These are phyloP conservation scores for Caenorhabditis afra DNA, from an alignment of 2,888 invertebrate genomes.

Conservation along the genomic window DNA sequence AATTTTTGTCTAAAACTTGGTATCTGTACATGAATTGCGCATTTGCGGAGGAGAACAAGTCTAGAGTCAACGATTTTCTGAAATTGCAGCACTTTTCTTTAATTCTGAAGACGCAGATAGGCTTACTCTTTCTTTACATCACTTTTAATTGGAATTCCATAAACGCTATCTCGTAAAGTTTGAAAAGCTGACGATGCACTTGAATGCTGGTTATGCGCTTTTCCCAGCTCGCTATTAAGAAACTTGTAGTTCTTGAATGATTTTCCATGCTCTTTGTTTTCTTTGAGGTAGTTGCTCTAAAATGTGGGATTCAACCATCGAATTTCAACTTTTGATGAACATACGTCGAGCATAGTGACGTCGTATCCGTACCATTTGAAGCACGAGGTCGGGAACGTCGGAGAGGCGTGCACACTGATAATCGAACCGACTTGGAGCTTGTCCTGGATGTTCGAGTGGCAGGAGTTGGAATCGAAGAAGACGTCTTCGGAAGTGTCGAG, in stretches of 20 bases:
- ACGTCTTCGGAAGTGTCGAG: constrained; percentile 24
- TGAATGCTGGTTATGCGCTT: too few relatives aligned
- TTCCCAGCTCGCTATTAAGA: too few relatives aligned
- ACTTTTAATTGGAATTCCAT: background rate
- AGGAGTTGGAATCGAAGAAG: constrained; percentile 39
- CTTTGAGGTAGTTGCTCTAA: constrained; percentile 2
- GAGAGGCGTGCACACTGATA: constrained; percentile 25
- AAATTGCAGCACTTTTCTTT: background rate
- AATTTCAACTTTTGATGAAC: background rate
- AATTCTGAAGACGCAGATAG: background rate
- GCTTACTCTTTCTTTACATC: too few relatives aligned
- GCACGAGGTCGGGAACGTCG: constrained; percentile 32
- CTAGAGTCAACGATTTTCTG: constrained; percentile 4
- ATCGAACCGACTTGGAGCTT: constrained; percentile 34
- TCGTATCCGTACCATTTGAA: constrained; percentile 57
- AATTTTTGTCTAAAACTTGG: constrained; percentile 4
- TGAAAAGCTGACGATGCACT: too few relatives aligned
- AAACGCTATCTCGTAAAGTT: too few relatives aligned
- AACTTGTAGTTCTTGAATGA: too few relatives aligned
- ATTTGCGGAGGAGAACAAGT: background rate
- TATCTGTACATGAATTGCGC: constrained; percentile 16
- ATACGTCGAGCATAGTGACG: constrained; percentile 28
- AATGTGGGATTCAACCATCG: background rate
- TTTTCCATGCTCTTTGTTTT: too few relatives aligned
- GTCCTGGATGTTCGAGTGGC: constrained; percentile 54